phyloP scores from a whole-genome alignment of 2,888 invertebrate genomes.

The Meiosimyza decipiens region DNA sequence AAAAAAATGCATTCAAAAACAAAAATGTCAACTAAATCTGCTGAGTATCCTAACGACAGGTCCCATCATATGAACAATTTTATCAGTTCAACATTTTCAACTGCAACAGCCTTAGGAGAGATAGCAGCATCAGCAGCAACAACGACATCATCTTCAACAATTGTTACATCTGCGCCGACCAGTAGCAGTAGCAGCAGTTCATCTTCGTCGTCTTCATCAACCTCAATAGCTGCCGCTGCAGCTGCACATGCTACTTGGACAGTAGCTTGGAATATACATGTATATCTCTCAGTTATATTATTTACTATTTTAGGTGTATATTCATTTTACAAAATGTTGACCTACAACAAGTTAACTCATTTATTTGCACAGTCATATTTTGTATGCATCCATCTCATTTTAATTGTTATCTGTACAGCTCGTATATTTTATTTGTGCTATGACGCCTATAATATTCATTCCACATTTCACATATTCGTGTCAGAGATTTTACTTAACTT shows the following conservation, averaged over 20 bases:
- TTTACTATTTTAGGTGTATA: conserved; percentile 87
- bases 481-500: conserved; percentile 86
- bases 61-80: conserved; percentile 29
- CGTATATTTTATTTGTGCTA: conserved; percentile 89
- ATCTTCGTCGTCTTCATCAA: conserved; percentile 40
- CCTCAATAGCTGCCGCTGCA: conserved; percentile 49
- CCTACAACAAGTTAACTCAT: conserved; percentile 87
- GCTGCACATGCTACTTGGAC: conserved; percentile 73
- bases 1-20: conserved; percentile 42
- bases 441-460: conserved; percentile 91
- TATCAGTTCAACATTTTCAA: conserved; percentile 55
- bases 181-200: conserved; percentile 27
- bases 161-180: conserved; percentile 35
- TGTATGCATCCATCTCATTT: conserved; percentile 83
- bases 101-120: conserved; percentile 54
- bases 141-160: conserved; percentile 46
- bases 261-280: conserved; percentile 91
- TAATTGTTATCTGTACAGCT: conserved; percentile 84
- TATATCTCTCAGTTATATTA: conserved; percentile 86
- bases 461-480: conserved; percentile 80
- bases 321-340: conserved; percentile 86
- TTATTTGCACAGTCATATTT: conserved; percentile 90
- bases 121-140: conserved; percentile 49
- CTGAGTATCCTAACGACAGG: conserved; percentile 39
- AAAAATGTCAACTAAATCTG: conserved; percentile 51